Conservation (phyloP, 1,140 invertebrate species). For the Neodiprion lecontei region DNA sequence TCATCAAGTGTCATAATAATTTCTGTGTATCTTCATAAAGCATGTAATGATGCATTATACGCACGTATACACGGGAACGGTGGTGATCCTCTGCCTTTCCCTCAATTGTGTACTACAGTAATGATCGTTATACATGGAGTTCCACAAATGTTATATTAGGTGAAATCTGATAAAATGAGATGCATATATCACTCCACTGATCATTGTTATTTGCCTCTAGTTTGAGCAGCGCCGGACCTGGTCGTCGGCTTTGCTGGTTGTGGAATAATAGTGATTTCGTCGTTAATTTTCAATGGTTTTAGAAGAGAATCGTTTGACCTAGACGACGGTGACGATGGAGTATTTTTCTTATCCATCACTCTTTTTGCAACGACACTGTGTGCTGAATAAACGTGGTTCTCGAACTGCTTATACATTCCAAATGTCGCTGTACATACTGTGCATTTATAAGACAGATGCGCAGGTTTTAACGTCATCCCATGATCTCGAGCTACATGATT, state of each 20-base stretch:
- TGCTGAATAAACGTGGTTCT: conserved; percentile 92
- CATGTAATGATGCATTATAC: too few relatives aligned
- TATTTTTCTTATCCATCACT: conserved; percentile 78
- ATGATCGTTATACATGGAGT: too few relatives aligned
- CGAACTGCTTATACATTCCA: conserved; percentile 94
- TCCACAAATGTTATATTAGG: conserved; percentile 21
- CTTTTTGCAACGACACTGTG: conserved; percentile 86
- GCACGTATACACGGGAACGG: too few relatives aligned
- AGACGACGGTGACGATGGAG: conserved; percentile 58
- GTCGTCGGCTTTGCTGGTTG: conserved; percentile 72
- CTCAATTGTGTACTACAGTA: too few relatives aligned
- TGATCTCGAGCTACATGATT: conserved; percentile 92
- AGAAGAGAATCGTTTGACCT: conserved; percentile 73
- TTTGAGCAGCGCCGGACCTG: conserved; percentile 46
- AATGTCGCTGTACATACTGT: conserved; percentile 94
- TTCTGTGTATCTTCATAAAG: too few relatives aligned
- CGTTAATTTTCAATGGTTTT: conserved; percentile 88
- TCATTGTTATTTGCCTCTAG: conserved; percentile 59
- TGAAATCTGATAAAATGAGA: conserved; percentile 39
- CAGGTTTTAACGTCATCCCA: conserved; percentile 88
- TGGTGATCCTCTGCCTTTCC: too few relatives aligned
- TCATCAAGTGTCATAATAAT: too few relatives aligned
- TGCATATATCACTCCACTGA: conserved; percentile 50
- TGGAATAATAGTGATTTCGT: conserved; percentile 92
- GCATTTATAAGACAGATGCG: conserved; percentile 92